Evolutionary conservation across 2,113 vertebrate species (phyloP).

Genomic region (Acrocephalus arundinaceus): DNA sequence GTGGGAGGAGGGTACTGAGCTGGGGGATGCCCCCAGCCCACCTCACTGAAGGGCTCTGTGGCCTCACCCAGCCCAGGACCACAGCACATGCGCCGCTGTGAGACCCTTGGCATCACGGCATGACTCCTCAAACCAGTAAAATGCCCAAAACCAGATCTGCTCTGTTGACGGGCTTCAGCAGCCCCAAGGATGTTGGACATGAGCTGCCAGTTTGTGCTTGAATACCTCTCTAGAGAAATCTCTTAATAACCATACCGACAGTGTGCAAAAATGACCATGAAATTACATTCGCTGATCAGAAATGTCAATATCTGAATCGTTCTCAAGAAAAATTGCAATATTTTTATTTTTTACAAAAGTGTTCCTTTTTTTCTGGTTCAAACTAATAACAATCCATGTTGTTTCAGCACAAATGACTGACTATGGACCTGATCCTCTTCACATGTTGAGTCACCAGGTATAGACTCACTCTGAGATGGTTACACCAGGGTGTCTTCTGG

Average conservation of each 20-base stretch:
- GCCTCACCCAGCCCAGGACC: neutral
- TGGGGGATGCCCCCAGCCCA: neutral
- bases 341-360: neutral
- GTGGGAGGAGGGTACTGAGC: fast-evolving
- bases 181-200: neutral
- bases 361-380: neutral
- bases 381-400: neutral
- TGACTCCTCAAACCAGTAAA: neutral
- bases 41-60: neutral
- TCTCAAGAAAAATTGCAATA: neutral
- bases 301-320: neutral
- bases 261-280: neutral
- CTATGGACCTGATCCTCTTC: neutral
- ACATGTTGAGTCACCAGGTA: neutral
- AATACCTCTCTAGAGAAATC: neutral
- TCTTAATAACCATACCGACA: neutral
- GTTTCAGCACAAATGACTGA: neutral
- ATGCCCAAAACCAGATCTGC: neutral
- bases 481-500: neutral
- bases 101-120: neutral
- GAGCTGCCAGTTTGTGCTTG: neutral
- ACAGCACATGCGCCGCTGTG: neutral
- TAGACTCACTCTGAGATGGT: neutral
- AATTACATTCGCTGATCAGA: neutral
- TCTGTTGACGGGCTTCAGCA: neutral